Evolutionary conservation across 1,140 invertebrate genomes (phyloP), one percentile per base, ranked within the genome.

Genomic region (Drosophila willistoni): DNA sequence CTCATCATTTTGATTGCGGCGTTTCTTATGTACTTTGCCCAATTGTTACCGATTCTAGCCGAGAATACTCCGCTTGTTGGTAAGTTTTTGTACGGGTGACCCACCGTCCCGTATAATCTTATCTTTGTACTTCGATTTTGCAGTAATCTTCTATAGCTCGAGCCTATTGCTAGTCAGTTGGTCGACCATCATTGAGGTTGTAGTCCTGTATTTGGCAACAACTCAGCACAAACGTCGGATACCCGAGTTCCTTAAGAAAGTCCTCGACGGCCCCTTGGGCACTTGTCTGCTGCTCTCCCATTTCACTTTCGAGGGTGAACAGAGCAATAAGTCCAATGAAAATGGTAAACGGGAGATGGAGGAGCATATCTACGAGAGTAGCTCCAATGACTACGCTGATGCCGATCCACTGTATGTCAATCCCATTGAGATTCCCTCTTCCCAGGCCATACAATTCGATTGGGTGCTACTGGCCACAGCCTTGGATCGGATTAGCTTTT

Each of bases 1-100:
- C 94, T 94, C 3, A 93, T 93, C 12, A 77, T 95, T 0, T 92
- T 95, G 36, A 93, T 94, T 41, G 93, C 93, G 9, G 92, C 95
- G 14, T 95, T 94, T 81, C 91, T 96, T 55, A 92, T 94, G 76
- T 95, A 95, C 90, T 95, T 96, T 75, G 93, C 94, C 12, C 93
- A 94, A 7, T 93, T 94, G 85, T 77, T 96, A 42, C 95, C 95
- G 2, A 90, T 94, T 1, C 93, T 94, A 75, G 93, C 94, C n/a
- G 91, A 93, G 3, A 93, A 94, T 71, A 93, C 95, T 54, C 95
- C 95, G 14, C 91, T 95, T 29, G 93, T 96, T 59, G 94, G 95
- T 96, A 92, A 90, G 89, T 55, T 7, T 54, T 1, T 29, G 29
- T 29, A 6, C 29, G 3, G 29, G 6, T 29, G 25, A 6, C 0